Evolutionary conservation across 2,113 vertebrate genomes (phyloP).

Genomic region (Conger conger): DNA sequence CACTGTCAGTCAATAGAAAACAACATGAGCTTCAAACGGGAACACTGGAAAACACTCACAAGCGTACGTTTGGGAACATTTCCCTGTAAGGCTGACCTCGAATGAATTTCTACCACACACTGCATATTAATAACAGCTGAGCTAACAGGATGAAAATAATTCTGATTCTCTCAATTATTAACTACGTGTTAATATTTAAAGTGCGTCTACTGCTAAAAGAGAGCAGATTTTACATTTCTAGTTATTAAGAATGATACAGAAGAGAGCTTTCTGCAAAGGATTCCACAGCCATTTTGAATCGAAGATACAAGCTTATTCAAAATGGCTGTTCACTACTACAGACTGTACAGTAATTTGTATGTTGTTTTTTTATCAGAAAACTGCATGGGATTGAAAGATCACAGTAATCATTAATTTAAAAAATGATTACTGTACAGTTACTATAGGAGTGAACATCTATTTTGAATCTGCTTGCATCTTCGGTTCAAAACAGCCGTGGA

Average conservation of each 20-base stretch:
- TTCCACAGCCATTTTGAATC: not conserved
- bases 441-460: too few relatives aligned
- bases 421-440: too few relatives aligned
- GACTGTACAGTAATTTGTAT: not conserved
- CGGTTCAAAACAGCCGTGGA: too few relatives aligned
- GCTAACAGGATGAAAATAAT: not conserved
- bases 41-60: not conserved
- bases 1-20: constrained; percentile 61
- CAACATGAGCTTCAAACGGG: not conserved
- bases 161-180: not conserved
- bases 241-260: not conserved
- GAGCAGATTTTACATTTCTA: not conserved
- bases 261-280: not conserved
- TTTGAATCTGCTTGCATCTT: too few relatives aligned
- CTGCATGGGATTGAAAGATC: too few relatives aligned
- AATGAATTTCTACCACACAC: not conserved
- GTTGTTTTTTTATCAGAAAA: too few relatives aligned
- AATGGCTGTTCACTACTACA: not conserved
- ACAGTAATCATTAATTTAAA: too few relatives aligned
- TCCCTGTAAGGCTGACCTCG: not conserved
- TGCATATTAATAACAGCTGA: constrained; percentile 1
- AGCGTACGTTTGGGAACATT: not conserved
- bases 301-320: not conserved
- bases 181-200: not conserved
- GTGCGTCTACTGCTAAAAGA: not conserved